Evolutionary conservation across 2,888 invertebrate genomes (phyloP).

Genomic region (Hylaea fasciaria): DNA sequence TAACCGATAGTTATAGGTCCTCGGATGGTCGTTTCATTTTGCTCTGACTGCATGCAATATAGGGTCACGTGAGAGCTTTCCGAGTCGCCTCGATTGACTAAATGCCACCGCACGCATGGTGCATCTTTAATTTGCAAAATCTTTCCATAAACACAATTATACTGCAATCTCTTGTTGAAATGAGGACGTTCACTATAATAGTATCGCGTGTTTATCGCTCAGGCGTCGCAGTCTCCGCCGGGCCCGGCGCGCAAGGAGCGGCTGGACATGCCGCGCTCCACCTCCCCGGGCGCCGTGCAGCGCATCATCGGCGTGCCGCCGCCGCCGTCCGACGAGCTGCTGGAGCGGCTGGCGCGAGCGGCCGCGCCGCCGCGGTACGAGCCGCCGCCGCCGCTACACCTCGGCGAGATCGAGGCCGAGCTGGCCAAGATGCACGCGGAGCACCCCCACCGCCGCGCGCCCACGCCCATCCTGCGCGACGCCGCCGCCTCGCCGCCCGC

Average conservation of each 20-base stretch:
- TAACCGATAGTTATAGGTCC: too few species aligned
- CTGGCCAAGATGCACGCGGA: conserved; percentile 87
- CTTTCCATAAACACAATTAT: too few species aligned
- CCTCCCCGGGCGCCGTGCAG: conserved; percentile 75
- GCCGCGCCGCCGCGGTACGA: conserved; percentile 65
- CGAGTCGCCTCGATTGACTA: too few species aligned
- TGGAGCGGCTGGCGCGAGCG: conserved; percentile 41
- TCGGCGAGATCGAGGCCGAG: conserved; percentile 88
- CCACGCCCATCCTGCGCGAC: conserved; percentile 43
- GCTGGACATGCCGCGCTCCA: conserved; percentile 75
- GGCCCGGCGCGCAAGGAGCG: conserved; percentile 75
- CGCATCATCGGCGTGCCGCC: conserved; percentile 76
- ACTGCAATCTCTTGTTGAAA: too few species aligned
- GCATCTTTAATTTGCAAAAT: too few species aligned
- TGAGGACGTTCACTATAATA: too few species aligned
- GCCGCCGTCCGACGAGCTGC: conserved; percentile 66
- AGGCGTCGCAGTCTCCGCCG: conserved; percentile 90
- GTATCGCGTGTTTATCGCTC: neutral
- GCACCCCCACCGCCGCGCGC: conserved; percentile 51
- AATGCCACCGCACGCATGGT: too few species aligned
- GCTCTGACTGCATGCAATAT: too few species aligned
- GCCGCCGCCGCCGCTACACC: conserved; percentile 76
- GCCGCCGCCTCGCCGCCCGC: conserved; percentile 22
- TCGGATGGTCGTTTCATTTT: too few species aligned
- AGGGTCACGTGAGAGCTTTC: too few species aligned